phyloP scores from a whole-genome alignment of 2,888 invertebrate genomes.

The Andrena fulva region DNA sequence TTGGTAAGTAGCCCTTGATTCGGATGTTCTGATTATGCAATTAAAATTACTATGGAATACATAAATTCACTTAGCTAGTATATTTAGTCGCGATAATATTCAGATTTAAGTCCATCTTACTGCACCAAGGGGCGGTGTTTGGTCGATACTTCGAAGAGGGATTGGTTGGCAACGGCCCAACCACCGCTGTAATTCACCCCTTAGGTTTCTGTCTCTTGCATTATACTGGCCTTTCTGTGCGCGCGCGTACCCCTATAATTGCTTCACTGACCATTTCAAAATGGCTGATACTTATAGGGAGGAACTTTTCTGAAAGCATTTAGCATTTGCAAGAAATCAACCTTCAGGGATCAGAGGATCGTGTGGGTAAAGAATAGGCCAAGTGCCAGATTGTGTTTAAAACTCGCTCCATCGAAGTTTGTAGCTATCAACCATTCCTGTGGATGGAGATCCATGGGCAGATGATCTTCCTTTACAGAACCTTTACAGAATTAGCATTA shows the following conservation, averaged over 20 bases:
- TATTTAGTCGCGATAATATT: conserved; percentile 62
- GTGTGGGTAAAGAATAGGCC: too few relatives aligned
- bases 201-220: conserved; percentile 57
- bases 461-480: too few relatives aligned
- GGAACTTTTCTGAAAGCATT: neutral
- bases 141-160: conserved; percentile 79
- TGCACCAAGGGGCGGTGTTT: conserved; percentile 74
- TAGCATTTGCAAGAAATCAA: neutral
- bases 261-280: conserved; percentile 37
- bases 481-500: too few relatives aligned
- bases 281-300: conserved; percentile 5
- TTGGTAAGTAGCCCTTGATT: neutral
- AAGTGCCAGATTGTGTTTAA: too few relatives aligned
- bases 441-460: too few relatives aligned
- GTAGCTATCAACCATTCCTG: too few relatives aligned
- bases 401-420: too few relatives aligned
- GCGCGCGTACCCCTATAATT: neutral
- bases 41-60: neutral
- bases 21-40: neutral
- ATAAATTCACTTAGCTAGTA: neutral
- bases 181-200: conserved; percentile 61
- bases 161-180: conserved; percentile 80
- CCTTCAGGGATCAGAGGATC: neutral
- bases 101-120: conserved; percentile 62
- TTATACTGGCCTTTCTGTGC: conserved; percentile 33